These are phyloP conservation scores for Scaptomyza parva DNA, from an alignment of 2,888 invertebrate species.

Conservation along the genomic window DNA sequence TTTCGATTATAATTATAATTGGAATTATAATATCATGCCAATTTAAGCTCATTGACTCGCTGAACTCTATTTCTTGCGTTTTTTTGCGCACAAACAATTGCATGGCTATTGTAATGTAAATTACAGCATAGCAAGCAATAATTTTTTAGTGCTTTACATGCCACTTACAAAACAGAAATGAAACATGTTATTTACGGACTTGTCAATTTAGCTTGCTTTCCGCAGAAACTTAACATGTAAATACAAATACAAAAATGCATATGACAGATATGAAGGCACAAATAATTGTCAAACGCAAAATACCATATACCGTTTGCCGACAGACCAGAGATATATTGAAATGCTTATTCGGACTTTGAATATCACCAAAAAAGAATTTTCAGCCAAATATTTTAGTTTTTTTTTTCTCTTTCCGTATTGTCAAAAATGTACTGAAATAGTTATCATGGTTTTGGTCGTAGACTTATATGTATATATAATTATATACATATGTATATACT, in stretches of 20 bases:
- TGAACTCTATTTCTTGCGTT: not conserved
- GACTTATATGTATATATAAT: no score
- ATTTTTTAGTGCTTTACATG: constrained; percentile 31
- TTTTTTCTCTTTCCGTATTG: no score
- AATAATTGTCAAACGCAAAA: constrained; percentile 60
- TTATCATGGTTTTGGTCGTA: no score
- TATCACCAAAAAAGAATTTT: no score
- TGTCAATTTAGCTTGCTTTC: constrained; percentile 59
- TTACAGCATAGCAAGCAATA: constrained; percentile 58
- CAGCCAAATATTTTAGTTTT: no score
- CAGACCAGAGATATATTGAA: constrained; percentile 37
- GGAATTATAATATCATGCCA: no score
- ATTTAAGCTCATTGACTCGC: constrained; percentile 71
- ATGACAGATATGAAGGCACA: constrained; percentile 15
- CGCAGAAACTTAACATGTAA: constrained; percentile 38
- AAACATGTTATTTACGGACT: constrained; percentile 37
- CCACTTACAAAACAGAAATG: constrained; percentile 30
- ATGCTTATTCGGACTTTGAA: constrained; percentile 5
- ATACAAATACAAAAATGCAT: no score
- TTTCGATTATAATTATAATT: no score
- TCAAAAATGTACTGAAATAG: no score
- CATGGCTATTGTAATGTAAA: constrained; percentile 65
- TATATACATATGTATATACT: no score
- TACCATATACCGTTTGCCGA: constrained; percentile 54
- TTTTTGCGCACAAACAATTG: not conserved